Evolutionary conservation across 2,888 invertebrate species (phyloP).

Genomic region (Drosophila aldrichi): DNA sequence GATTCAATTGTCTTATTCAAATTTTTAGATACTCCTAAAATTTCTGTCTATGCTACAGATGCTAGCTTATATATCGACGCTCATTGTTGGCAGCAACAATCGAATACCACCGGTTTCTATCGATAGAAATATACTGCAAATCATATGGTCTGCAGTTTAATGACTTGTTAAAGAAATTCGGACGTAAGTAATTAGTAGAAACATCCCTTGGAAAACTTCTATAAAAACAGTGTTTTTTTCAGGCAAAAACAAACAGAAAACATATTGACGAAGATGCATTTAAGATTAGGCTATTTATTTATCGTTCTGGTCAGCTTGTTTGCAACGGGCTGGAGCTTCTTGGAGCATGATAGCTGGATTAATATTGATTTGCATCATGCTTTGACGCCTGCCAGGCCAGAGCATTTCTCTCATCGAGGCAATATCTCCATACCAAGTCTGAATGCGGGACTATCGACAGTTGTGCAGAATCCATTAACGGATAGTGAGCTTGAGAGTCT

Average conservation of each 20-base stretch:
- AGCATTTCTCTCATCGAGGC: constrained; percentile 88
- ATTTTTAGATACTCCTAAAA: background rate
- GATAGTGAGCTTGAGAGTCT: constrained; percentile 87
- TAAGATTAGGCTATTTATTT: constrained; percentile 21
- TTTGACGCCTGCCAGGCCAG: constrained; percentile 87
- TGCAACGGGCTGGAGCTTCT: constrained; percentile 82
- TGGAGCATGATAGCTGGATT: constrained; percentile 92
- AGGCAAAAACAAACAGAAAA: background rate
- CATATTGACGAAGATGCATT: constrained; percentile 24
- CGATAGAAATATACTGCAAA: constrained; percentile 35
- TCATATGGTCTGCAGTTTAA: constrained; percentile 49
- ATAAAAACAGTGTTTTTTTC: constrained; percentile 1
- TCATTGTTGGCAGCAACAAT: background rate
- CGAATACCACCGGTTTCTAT: constrained; percentile 3
- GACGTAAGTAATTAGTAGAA: constrained; percentile 29
- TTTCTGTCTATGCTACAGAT: background rate
- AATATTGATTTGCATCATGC: constrained; percentile 90
- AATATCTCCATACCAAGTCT: constrained; percentile 90
- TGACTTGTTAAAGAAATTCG: constrained; percentile 37
- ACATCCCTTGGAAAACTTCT: background rate
- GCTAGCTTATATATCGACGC: no score
- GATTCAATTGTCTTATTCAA: background rate
- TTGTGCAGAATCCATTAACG: constrained; percentile 88
- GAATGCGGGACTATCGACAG: constrained; percentile 88
- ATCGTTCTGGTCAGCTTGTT: constrained; percentile 44